Base-by-base conservation (phyloP, 2,888 invertebrate species). In the Drosophila infuscata region DNA sequence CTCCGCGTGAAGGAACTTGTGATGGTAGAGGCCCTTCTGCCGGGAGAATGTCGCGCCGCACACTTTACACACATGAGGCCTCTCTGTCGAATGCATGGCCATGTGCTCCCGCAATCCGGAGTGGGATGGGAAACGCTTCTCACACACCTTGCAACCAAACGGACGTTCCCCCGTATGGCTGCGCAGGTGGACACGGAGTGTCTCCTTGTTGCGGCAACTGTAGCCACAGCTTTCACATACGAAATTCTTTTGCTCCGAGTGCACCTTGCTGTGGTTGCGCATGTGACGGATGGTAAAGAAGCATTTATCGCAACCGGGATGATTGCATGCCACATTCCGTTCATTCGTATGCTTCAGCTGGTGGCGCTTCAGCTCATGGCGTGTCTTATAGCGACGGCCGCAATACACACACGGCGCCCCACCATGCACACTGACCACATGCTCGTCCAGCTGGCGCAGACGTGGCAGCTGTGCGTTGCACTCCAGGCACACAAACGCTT, bases 141-240 rank as follows among this genome's bases (percentile, higher is more conserved):
- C 79, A 64, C 92, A 92, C 9, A 81, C 75, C 29, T 82, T 79
- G 36, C 92, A 92, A 1, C 81, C 83, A 49, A 82, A 92, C 0
- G 91, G 92, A 7, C 88, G 87, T n/a, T 91, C 92, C 0, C 91
- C 91, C 0, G 91, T 92, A 52, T 92, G 92, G 1, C 85, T 89
- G 2, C 91, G 86, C 17, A 82, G 71, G 66, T 92, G 92, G 12
- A 91, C 91, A 4, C 82, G 88, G 46, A 92, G 59, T 41, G 86
- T 91, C 61, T 88, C 89, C 64, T 89, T 88, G 41, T 83, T 88
- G 9, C 91, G 88, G 62, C 89, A 92, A 17, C 88, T 87, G 33
- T 86, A 88, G 29, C 92, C 92, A 36, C 92, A 92, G 48, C 83
- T 85, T 61, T 92, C 92, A 58, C 92, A 92, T 0, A 92, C 83